Conservation (phyloP, 2,113 vertebrate genomes). For the Brachypteracias leptosomus region DNA sequence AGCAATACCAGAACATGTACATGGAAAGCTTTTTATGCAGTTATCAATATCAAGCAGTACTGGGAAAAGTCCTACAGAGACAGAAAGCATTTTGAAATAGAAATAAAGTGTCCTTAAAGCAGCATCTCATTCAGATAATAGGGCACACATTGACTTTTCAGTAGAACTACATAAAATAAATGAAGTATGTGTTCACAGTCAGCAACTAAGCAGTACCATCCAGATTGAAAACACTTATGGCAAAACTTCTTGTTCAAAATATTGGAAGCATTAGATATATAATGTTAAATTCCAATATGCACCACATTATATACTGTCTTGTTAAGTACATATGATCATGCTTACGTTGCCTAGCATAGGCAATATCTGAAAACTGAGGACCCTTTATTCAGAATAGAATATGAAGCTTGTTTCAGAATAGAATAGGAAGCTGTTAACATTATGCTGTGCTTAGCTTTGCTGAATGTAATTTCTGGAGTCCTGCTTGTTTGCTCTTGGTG, state of each 20-base stretch:
- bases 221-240: not conserved
- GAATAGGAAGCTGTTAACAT: not conserved
- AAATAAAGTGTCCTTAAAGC: not conserved
- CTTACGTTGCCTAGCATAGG: not conserved
- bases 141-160: not conserved
- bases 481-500: not conserved
- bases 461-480: not conserved
- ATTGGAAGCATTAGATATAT: not conserved
- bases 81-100: not conserved
- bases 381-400: not conserved
- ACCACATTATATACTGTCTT: not conserved
- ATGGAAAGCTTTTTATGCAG: not conserved
- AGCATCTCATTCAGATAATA: not conserved
- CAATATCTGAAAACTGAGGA: not conserved
- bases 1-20: not conserved
- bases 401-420: not conserved
- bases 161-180: not conserved
- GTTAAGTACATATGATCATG: not conserved
- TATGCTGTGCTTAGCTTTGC: not conserved
- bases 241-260: not conserved
- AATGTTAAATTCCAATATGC: not conserved
- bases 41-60: not conserved
- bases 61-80: not conserved
- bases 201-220: not conserved
- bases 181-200: not conserved